Evolutionary conservation across 2,888 invertebrate species (phyloP).

Genomic region (Aspidiotus rigidus): DNA sequence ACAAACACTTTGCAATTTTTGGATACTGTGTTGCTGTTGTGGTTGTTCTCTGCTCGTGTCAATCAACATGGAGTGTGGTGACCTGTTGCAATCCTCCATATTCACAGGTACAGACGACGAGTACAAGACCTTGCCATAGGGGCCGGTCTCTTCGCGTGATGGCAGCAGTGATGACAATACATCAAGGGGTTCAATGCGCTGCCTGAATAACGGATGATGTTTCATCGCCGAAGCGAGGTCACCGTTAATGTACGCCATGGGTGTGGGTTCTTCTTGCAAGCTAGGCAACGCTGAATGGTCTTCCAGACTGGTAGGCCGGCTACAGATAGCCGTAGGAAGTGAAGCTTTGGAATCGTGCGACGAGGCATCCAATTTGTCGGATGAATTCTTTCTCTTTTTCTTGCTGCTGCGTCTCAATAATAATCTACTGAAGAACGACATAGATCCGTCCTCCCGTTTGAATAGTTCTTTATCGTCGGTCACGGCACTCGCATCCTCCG

Average conservation of each 20-base stretch:
- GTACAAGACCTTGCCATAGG: background rate
- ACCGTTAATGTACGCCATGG: conserved; percentile 4
- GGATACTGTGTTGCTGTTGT: conserved; percentile 42
- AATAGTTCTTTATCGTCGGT: conserved; percentile 38
- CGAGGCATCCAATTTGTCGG: conserved; percentile 36
- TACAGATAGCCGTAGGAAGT: conserved; percentile 5
- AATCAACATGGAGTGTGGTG: too few relatives aligned
- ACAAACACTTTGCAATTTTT: conserved; percentile 64
- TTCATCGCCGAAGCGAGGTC: conserved; percentile 10
- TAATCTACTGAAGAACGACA: conserved; percentile 54
- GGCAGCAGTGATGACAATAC: conserved; percentile 45
- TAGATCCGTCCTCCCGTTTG: conserved; percentile 41
- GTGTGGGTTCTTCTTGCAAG: background rate
- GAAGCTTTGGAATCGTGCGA: background rate
- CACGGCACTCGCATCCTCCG: conserved; percentile 41
- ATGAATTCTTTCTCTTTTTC: conserved; percentile 52
- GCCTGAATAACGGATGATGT: conserved; percentile 46
- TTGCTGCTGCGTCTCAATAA: conserved; percentile 62
- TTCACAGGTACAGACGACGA: conserved; percentile 18
- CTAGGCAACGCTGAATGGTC: background rate
- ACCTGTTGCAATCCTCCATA: background rate
- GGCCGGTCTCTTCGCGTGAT: background rate
- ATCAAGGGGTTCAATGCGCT: conserved; percentile 51
- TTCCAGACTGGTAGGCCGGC: conserved; percentile 18
- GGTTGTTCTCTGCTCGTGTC: background rate